These are phyloP conservation scores for Atherinomorus stipes DNA, from an alignment of 2,113 vertebrate species.

Conservation along the genomic window DNA sequence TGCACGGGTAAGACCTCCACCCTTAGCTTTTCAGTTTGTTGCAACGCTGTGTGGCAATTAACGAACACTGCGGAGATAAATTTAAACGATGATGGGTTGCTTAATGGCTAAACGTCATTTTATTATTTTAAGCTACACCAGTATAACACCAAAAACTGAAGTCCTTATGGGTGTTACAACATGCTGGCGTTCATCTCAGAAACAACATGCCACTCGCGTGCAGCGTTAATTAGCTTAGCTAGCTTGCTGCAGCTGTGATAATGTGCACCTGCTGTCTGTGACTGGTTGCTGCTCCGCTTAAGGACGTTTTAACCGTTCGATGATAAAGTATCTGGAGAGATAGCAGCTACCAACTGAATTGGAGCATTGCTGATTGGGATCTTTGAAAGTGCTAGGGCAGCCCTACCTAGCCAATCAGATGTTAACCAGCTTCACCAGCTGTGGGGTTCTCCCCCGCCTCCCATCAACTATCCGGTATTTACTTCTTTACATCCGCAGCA, in stretches of 20 bases:
- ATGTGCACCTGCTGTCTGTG: slow-evolving; percentile 67
- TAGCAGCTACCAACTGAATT: not conserved
- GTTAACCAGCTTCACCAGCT: slow-evolving; percentile 16
- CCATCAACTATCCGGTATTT: not conserved
- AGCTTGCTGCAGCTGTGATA: slow-evolving; percentile 26
- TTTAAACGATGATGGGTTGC: slow-evolving; percentile 26
- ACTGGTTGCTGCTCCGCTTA: slow-evolving; percentile 22
- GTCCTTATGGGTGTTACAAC: not conserved
- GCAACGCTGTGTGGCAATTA: slow-evolving; percentile 62
- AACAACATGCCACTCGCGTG: not conserved
- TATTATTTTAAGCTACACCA: slow-evolving; percentile 9
- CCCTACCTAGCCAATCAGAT: slow-evolving; percentile 10
- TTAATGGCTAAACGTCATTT: slow-evolving; percentile 46
- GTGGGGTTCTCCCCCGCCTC: not conserved
- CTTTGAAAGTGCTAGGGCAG: not conserved
- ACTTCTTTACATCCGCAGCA: not conserved
- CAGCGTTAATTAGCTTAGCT: slow-evolving; percentile 25
- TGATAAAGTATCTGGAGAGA: not conserved
- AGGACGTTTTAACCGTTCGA: slow-evolving; percentile 6
- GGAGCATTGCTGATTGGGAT: not conserved
- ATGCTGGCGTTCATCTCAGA: not conserved
- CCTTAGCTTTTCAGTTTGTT: slow-evolving; percentile 33
- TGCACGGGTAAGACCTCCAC: slow-evolving; percentile 87
- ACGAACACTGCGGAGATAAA: slow-evolving; percentile 60
- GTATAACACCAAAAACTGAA: not conserved